A percentile compares a stretch with the other conserved stretches of the same genome.
Conservation (phyloP, 1,140 invertebrate species). For the Musca vetustissima region DNA sequence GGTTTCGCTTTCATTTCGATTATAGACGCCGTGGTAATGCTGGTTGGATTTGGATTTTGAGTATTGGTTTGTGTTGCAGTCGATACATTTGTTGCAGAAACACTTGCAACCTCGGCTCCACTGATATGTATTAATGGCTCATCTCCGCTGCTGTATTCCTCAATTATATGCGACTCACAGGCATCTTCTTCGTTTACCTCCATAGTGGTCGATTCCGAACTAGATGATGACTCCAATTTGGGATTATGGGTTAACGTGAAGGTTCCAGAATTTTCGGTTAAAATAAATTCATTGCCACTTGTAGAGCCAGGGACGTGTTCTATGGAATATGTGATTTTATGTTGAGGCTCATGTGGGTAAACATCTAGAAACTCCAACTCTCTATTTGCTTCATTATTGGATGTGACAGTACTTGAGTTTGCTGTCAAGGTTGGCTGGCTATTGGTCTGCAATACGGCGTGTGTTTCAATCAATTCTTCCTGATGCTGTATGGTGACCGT, state of each 20-base stretch:
- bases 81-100: background rate
- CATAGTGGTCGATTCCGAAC: constrained; percentile 13
- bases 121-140: constrained; percentile 31
- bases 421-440: too few relatives aligned
- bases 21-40: constrained; percentile 10
- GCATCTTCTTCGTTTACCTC: constrained; percentile 38
- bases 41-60: constrained; percentile 23
- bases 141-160: constrained; percentile 39
- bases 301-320: constrained; percentile 45
- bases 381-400: constrained; percentile 27
- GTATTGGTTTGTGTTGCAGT: background rate
- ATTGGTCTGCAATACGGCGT: constrained; percentile 13
- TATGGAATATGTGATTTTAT: constrained; percentile 51
- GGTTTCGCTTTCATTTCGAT: constrained; percentile 25
- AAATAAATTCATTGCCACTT: constrained; percentile 45
- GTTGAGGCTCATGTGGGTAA: constrained; percentile 35
- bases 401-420: background rate
- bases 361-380: constrained; percentile 47
- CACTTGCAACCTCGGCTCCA: constrained; percentile 8
- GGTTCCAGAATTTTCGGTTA: constrained; percentile 48
- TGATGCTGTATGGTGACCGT: background rate
- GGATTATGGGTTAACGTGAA: constrained; percentile 44
- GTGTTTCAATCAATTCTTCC: constrained; percentile 18
- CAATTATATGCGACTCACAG: constrained; percentile 42
- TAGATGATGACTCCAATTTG: constrained; percentile 8